Evolutionary conservation across 2,113 vertebrate species (phyloP), one percentile per base, ranked within the genome.

Genomic region (Larimichthys crocea): DNA sequence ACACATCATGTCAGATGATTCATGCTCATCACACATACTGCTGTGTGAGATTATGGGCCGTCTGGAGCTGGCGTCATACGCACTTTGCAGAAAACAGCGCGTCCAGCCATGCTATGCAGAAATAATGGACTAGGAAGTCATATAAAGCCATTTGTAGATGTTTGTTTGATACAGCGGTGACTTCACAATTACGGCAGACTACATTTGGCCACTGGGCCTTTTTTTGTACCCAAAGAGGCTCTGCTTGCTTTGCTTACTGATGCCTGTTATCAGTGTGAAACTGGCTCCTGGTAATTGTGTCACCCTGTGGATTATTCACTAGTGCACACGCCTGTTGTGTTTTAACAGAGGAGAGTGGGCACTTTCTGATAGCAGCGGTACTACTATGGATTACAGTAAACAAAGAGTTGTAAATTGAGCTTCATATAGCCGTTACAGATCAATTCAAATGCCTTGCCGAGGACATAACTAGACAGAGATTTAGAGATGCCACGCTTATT

Each of bases 31-130:
- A 86, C 84, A 85, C 86, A 56, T 76, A 73, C 74, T 61, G 77
- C 63, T 83, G 40, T 75, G 76, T 80, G 80, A 89, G 85, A 92
- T 93, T 88, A 86, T 78, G 44, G 65, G 76, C 92, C 93, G 92
- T 94, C 92, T 94, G 93, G 88, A 73, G 49, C 73, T 74, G 59
- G 50, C 67, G 85, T 84, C 66, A 79, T 31, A 66, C 72, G 49
- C 46, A 82, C 70, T 86, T 84, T 70, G 79, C 61, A 62, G 72
- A 60, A 78, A 84, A 53, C 67, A 16, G 55, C 72, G 29, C 66
- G 59, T 79, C 76, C 60, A 46, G 24, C 60, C 60, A 42, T 62
- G 66, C 35, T 70, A 40, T 55, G 48, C n/a, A 61, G 35, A 59
- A 69, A 53, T 83, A 82, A 77, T 80, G 22, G 57, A 60, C 19